Percentiles rank a stretch among this genome's conserved stretches.
Conservation (phyloP, 2,113 vertebrate species). For the Xiphophorus hellerii region DNA sequence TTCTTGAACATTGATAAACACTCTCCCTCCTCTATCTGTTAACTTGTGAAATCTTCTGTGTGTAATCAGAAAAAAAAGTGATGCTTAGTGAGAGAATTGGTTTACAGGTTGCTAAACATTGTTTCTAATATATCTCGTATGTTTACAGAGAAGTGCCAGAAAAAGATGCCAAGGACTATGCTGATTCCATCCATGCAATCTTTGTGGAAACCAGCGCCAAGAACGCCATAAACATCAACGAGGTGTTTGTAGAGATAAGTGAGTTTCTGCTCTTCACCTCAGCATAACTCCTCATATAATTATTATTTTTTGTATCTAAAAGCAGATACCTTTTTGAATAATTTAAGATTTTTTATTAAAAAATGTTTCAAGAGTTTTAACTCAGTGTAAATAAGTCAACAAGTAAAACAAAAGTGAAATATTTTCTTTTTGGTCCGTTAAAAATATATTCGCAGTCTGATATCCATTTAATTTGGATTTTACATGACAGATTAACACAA, state of each 20-base stretch:
- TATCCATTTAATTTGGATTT: no score
- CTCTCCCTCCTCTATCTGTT: conserved; percentile 2
- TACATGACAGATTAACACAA: no score
- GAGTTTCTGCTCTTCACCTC: conserved; percentile 72
- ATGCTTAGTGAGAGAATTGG: conserved; percentile 22
- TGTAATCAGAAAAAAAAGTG: neutral
- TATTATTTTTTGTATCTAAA: neutral
- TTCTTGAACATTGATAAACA: neutral
- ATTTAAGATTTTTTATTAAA: no score
- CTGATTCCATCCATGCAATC: conserved; percentile 96
- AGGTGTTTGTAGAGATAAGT: conserved; percentile 99
- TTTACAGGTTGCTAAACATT: conserved; percentile 15
- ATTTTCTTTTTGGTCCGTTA: no score
- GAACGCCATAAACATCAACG: conserved; percentile 98
- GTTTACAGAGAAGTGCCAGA: conserved; percentile 92
- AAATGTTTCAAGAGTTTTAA: no score
- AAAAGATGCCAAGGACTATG: conserved; percentile 98
- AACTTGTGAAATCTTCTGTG: conserved; percentile 5
- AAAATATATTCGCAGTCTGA: no score
- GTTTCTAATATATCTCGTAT: conserved; percentile 15
- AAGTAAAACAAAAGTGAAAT: no score
- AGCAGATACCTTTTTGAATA: no score
- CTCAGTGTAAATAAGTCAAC: no score
- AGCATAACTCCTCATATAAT: neutral
- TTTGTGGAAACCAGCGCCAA: conserved; percentile 99